phyloP scores from a whole-genome alignment of 2,888 invertebrate species.

The Drosophila fulvimacula region DNA sequence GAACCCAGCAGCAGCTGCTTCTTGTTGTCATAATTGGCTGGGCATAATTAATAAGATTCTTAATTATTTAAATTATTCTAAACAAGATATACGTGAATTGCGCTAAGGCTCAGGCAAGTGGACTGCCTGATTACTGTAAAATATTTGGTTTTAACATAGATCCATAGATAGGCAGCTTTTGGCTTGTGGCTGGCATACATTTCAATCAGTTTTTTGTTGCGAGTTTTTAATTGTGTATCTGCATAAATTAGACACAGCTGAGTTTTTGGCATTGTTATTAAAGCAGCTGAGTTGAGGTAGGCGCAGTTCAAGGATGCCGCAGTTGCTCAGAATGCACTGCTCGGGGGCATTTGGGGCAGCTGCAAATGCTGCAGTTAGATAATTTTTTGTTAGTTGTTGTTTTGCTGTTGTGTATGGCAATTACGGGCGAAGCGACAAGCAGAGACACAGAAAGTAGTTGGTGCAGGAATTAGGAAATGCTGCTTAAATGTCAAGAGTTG shows the following conservation, averaged over 20 bases:
- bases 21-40: conserved; percentile 30
- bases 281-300: conserved; percentile 49
- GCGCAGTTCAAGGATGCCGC: conserved; percentile 63
- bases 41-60: conserved; percentile 29
- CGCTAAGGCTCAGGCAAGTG: conserved; percentile 14
- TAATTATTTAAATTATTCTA: conserved; percentile 53
- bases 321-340: conserved; percentile 52
- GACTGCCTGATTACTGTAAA: conserved; percentile 39
- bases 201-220: conserved; percentile 28
- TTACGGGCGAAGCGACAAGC: conserved; percentile 42
- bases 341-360: conserved; percentile 44
- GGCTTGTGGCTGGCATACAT: conserved; percentile 38
- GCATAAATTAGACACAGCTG: conserved; percentile 52
- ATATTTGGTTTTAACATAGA: conserved; percentile 20
- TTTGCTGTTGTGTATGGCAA: conserved; percentile 32
- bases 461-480: conserved; percentile 74
- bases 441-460: conserved; percentile 55
- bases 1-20: conserved; percentile 1
- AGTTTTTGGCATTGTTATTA: conserved; percentile 65
- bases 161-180: conserved; percentile 38
- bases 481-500: conserved; percentile 78
- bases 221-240: conserved; percentile 34
- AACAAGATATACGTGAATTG: conserved; percentile 39
- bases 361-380: conserved; percentile 63
- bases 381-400: conserved; percentile 51